These are phyloP conservation scores for Muscicapa comitata DNA, from an alignment of 2,797 vertebrate genomes.

Conservation along the genomic window DNA sequence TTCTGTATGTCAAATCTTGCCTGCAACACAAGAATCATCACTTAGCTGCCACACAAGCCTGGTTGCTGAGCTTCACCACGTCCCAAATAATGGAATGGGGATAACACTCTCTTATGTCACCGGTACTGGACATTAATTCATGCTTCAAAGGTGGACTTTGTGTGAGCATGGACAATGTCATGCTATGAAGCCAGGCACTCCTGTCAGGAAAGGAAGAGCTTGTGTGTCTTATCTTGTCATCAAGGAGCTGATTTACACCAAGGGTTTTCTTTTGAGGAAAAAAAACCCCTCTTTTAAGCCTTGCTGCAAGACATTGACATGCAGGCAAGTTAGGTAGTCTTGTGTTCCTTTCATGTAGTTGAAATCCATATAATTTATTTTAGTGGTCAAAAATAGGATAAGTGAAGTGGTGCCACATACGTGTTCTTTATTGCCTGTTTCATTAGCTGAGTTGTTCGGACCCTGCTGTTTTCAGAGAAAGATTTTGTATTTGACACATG, in stretches of 20 bases:
- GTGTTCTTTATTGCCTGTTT: not conserved
- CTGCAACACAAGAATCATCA: not conserved
- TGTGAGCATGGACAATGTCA: not conserved
- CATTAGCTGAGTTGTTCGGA: not conserved
- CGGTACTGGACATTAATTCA: not conserved
- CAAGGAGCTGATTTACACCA: not conserved
- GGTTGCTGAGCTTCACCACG: rapidly evolving
- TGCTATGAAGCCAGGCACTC: not conserved
- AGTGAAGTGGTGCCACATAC: not conserved
- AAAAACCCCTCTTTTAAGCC: not conserved
- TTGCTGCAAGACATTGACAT: not conserved
- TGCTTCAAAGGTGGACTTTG: not conserved
- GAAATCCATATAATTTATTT: not conserved
- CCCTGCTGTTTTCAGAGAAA: slow-evolving; percentile 1
- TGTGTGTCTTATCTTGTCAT: not conserved
- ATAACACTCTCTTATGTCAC: not conserved
- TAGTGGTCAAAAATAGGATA: not conserved
- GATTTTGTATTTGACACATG: slow-evolving; percentile 12
- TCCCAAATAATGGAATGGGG: not conserved
- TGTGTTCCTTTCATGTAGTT: not conserved
- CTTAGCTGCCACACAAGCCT: not conserved
- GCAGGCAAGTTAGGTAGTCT: not conserved
- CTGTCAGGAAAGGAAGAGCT: not conserved
- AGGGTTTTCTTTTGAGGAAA: not conserved
- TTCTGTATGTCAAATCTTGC: not conserved